Evolutionary conservation across 1,140 invertebrate species (phyloP).

Genomic region (Drosophila ficusphila): DNA sequence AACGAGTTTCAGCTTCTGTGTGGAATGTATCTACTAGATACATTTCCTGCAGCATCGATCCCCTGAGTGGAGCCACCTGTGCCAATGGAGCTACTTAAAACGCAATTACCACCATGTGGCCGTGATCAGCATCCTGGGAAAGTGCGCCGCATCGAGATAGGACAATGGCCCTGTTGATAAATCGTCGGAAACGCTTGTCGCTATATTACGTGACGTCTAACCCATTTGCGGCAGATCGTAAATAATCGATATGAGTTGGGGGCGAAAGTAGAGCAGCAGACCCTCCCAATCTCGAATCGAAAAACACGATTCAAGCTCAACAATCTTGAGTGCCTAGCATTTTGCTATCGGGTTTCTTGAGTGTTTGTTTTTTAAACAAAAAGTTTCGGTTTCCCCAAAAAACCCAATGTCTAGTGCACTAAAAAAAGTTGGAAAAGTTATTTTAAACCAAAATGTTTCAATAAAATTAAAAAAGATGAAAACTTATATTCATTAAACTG

Average conservation of each 20-base stretch:
- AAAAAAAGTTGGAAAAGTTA: no score
- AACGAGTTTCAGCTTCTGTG: slow-evolving; percentile 40
- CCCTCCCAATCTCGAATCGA: slow-evolving; percentile 31
- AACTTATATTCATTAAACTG: no score
- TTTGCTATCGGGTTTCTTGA: slow-evolving; percentile 78
- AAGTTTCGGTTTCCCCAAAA: slow-evolving; percentile 45
- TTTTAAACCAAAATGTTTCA: no score
- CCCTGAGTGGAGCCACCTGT: slow-evolving; percentile 55
- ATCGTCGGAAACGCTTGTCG: slow-evolving; percentile 74
- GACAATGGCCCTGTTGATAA: slow-evolving; percentile 56
- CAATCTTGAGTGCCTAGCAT: slow-evolving; percentile 62
- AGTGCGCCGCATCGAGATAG: slow-evolving; percentile 47
- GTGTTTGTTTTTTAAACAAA: slow-evolving; percentile 46
- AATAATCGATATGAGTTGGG: slow-evolving; percentile 51
- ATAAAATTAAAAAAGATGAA: no score
- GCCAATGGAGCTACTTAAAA: slow-evolving; percentile 62
- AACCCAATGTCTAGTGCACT: slow-evolving; percentile 3
- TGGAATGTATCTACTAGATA: slow-evolving; percentile 12
- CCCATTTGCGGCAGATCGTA: slow-evolving; percentile 78
- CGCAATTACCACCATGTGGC: slow-evolving; percentile 71
- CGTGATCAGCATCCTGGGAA: slow-evolving; percentile 51
- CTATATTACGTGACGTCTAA: slow-evolving; percentile 73
- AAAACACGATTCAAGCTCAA: slow-evolving; percentile 68
- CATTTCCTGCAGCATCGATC: slow-evolving; percentile 27
- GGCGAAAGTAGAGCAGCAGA: slow-evolving; percentile 37